Evolutionary conservation across 2,888 invertebrate genomes (phyloP).

Genomic region (Metallyticus violacea): DNA sequence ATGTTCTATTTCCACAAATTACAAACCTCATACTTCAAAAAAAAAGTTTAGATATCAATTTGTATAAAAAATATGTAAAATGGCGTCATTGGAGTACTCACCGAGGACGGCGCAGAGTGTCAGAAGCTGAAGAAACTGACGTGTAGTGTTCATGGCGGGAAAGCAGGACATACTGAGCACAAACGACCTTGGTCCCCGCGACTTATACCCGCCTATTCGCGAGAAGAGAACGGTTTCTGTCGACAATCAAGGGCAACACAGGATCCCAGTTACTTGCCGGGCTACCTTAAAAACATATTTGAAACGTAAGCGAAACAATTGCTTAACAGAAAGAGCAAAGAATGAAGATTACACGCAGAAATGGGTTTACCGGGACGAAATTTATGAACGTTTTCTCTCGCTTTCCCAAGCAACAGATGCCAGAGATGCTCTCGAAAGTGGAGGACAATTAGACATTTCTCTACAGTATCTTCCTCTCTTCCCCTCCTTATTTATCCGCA

Average conservation of each 20-base stretch:
- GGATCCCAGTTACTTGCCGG: too few species aligned
- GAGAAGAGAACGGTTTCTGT: background rate
- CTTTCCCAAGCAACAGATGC: background rate
- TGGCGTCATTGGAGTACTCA: constrained; percentile 14
- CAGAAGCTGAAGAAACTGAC: constrained; percentile 13
- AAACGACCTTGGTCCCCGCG: constrained; percentile 20
- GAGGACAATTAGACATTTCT: background rate
- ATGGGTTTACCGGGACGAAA: background rate
- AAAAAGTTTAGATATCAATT: too few species aligned
- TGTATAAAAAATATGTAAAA: background rate
- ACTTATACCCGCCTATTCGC: constrained; percentile 1
- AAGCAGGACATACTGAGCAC: constrained; percentile 19
- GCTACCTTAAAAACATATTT: background rate
- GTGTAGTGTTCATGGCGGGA: constrained; percentile 19
- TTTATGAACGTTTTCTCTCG: background rate
- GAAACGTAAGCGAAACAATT: background rate
- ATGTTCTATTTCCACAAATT: too few species aligned
- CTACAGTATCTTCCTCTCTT: background rate
- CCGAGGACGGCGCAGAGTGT: constrained; percentile 20
- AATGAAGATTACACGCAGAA: background rate
- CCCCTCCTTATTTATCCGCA: background rate
- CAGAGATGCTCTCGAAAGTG: background rate
- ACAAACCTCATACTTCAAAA: too few species aligned
- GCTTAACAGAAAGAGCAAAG: background rate
- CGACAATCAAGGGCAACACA: background rate